Base-by-base conservation (phyloP, 2,888 invertebrate species). In the Eristalis intricaria region DNA sequence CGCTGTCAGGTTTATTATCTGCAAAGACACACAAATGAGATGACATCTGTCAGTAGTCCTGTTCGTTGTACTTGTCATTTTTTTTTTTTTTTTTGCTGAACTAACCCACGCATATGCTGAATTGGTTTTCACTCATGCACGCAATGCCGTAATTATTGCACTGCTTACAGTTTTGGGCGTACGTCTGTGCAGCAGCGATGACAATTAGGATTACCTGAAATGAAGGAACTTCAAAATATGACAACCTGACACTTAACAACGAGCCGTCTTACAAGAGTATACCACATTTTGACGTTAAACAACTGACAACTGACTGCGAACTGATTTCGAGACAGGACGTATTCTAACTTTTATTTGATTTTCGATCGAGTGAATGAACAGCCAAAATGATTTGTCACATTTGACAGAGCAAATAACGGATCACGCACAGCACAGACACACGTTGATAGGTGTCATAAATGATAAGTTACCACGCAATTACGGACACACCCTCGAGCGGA, bases 41-140 rank as follows among this genome's bases (percentile, higher is more conserved):
- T 19, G 8, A 50, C 50, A 7, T 5, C 50, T 43, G 43, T 43
- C 50, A 19, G 50, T 19, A 50, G 5, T 10, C 23, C 8, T 26
- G 26, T 26, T 11, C 1, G 4, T 13, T 13, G n/a, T 23, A 23
- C 23, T 26, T 60, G 60, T 19, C 13, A 50, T 8, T 15, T 2
- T 26, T 26, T 26, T 15, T 2, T 26, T 26, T 26, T 26, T 26
- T 26, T 1, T 15, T 2, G 11, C 26, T 11, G 1, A 40, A 68
- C 89, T 89, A 88, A 91, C 92, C 89, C 26, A 40, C 43, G 79
- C 92, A 92, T 0, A 90, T 0, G 13, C 89, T 84, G 40, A 90
- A 91, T 2, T 88, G 58, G 1, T 26, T 89, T 15, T 87, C 80
- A 40, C 68, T 78, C 3, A 88, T 32, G 75, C 92, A 92, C 56